phyloP scores from a whole-genome alignment of 2,888 invertebrate species.

The Cerastoderma edule region DNA sequence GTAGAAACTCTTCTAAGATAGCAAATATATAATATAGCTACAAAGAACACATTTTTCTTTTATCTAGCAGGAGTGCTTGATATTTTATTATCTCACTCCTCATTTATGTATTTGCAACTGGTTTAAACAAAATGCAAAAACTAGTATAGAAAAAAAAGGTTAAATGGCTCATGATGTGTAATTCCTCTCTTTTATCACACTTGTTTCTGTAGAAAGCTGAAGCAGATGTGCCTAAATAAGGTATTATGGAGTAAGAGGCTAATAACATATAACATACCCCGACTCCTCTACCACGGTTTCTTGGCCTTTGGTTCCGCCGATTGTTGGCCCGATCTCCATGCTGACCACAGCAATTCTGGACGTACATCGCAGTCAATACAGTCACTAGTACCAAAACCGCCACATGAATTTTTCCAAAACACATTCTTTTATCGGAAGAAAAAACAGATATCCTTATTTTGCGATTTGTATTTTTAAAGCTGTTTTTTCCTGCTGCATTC shows the following conservation, averaged over 20 bases:
- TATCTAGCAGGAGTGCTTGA: too few relatives aligned
- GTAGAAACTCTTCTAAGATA: too few relatives aligned
- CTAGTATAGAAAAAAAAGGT: background rate
- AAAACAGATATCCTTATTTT: background rate
- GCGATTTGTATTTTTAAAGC: background rate
- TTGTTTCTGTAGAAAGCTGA: background rate
- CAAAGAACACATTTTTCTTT: too few relatives aligned
- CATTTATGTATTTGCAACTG: too few relatives aligned
- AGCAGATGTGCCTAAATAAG: background rate
- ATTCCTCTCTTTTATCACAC: background rate
- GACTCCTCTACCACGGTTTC: constrained; percentile 1
- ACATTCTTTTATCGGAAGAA: background rate
- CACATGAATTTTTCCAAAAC: background rate
- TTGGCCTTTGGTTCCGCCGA: constrained; percentile 3
- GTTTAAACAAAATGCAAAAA: background rate
- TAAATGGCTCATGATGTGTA: background rate
- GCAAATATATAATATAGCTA: too few relatives aligned
- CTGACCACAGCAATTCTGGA: constrained; percentile 1
- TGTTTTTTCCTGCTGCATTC: too few relatives aligned
- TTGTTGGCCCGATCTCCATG: background rate
- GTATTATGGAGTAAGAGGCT: background rate
- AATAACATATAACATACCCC: background rate
- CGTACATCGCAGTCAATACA: background rate
- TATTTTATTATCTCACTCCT: too few relatives aligned
- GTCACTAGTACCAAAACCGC: background rate